Evolutionary conservation across 2,888 invertebrate genomes (phyloP), one percentile per base, ranked within the genome.

Genomic region (Ferrisia virgata): DNA sequence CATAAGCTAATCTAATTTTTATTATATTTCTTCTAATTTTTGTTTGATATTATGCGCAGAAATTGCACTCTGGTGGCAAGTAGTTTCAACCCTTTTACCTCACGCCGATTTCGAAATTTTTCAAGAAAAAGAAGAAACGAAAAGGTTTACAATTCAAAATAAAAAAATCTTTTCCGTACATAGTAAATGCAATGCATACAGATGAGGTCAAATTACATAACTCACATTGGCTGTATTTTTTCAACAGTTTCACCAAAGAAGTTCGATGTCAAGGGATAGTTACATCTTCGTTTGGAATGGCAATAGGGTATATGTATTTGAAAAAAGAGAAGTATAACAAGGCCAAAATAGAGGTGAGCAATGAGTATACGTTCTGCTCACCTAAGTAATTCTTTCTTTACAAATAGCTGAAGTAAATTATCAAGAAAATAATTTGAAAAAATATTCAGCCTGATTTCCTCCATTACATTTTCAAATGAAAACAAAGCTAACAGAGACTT

Each of bases 221-320:
- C n/a, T n/a, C n/a, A n/a, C n/a, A n/a, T n/a, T n/a, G n/a, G n/a
- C n/a, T n/a, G n/a, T n/a, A n/a, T 47, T 47, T 64, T 64, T 22
- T 58, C 53, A 22, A 58, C 9, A n/a, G n/a, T 58, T 58, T 28
- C 28, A 64, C 28, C 5, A 1, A 18, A 28, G 13, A 64, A 64
- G 28, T 0, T 2, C 28, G 64, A 11, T 28, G 25, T 13, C 4
- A 64, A 15, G n/a, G n/a, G n/a, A 28, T 28, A 1, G 28, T 64
- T 3, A 13, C 15, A 11, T 13, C 0, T 28, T 0, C 4, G 13
- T 92, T 95, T 90, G 86, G 85, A 69, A 85, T 86, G 82, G 87
- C 87, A 4, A 85, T 87, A 8, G 86, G 86, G 3, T 85, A 85
- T 36, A 85, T 85, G 28, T 83, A 84, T 39, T 28, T 64, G 4